Base-by-base conservation (phyloP, 2,113 vertebrate species). In the Elephas maximus region DNA sequence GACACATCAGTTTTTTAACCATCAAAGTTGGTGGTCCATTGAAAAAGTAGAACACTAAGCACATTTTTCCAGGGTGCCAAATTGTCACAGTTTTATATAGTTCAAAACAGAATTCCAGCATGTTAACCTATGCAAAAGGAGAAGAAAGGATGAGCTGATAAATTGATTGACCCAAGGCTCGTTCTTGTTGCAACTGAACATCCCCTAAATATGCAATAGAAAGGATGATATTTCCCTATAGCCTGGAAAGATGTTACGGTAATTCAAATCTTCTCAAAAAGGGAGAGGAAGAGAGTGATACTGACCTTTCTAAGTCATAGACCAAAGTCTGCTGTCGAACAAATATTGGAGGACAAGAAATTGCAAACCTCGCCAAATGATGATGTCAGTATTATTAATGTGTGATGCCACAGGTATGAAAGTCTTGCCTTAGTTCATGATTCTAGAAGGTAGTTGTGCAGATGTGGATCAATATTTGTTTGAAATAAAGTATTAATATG, bases 401-500 rank as follows among this genome's bases (percentile, higher is more conserved):
- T 97, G 97, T 98, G 97, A 98, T 99, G 99, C 99, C 99, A 99
- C 99, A 98, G 98, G 99, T 98, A 96, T 98, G 98, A 99, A 99
- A 99, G 98, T 99, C 99, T 99, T 99, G 99, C 99, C 99, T 99
- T 99, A 99, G 99, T 99, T 99, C 99, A 99, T 98, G 98, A 98
- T 98, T 98, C 98, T 98, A 98, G 98, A 99, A 99, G 99, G 99
- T 99, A 99, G 99, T 99, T 98, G 98, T 98, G 98, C 99, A 99
- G 99, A 99, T 99, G 98, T 99, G 99, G 99, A 99, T 99, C 98
- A 98, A 98, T 97, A 98, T 98, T 98, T 96, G 94, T 99, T 99
- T 98, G 98, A 99, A 98, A 99, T 99, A 98, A 99, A 99, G 99
- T 99, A 99, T 99, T 99, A 99, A 98, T 99, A 98, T 99, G 99